Evolutionary conservation across 2,888 invertebrate genomes (phyloP), one percentile per base, ranked within the genome.

Genomic region (Chironomus tentans): DNA sequence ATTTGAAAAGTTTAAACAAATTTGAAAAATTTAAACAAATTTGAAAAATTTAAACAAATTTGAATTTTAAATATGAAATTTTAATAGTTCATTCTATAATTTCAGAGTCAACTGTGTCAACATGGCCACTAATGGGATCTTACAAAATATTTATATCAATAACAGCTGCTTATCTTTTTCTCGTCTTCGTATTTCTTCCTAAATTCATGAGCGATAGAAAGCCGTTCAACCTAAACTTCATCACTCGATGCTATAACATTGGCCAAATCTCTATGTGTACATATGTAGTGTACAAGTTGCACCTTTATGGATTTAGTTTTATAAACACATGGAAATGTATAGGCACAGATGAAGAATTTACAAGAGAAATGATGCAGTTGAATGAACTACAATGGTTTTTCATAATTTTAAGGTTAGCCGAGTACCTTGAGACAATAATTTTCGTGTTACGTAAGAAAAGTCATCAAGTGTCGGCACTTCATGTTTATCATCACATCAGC

Each of bases 361-460:
- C 18, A 10, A 7, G 21, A 10, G 0, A 24, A 13, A 3, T 65
- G 22, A 65, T 21, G 22, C 21, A 65, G 13, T 7, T 65, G 7
- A 22, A 65, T 22, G 65, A 24, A 65, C 7, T 5, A 4, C 7
- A 21, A 5, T 65, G 21, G 21, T 24, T 13, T 18, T 21, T 21
- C 3, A 24, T 22, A 12, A 21, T 85, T 18, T 78, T 87, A 46
- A 87, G 87, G 81, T 79, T 85, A 61, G 78, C 81, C 6, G 87
- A 87, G 79, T 80, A 87, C 4, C 78, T 84, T 10, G 87, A 87
- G 80, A 87, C 87, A 10, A 80, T 86, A 74, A 85, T 87, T 78
- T 87, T 87, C 79, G 80, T 86, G 10, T 80, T 87, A 61, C 81
- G 87, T 61, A 87, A 87, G 78, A 87, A 87, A 80, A 81, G 82